phyloP scores from a whole-genome alignment of 2,113 vertebrate species.

The Phaethon lepturus region DNA sequence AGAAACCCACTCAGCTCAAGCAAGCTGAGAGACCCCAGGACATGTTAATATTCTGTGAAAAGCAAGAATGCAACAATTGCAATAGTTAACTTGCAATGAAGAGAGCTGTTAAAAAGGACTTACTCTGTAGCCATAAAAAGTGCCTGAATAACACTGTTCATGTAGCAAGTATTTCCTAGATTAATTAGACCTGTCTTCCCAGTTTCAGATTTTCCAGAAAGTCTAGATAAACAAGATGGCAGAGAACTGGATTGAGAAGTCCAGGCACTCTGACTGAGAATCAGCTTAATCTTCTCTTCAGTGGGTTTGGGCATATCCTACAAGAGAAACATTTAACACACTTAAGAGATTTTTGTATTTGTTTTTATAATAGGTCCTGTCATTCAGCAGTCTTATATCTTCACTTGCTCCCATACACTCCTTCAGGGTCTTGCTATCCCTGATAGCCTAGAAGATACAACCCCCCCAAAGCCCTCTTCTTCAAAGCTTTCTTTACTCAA shows the following conservation, averaged over 20 bases:
- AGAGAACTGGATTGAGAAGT: slow-evolving; percentile 94
- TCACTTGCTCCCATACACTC: neutral
- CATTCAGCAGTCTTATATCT: neutral
- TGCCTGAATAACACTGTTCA: slow-evolving; percentile 98
- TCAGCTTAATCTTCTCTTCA: slow-evolving; percentile 94
- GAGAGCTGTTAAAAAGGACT: slow-evolving; percentile 64
- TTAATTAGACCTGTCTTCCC: slow-evolving; percentile 97
- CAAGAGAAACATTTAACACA: slow-evolving; percentile 3
- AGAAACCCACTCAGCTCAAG: neutral
- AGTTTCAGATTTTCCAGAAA: slow-evolving; percentile 94
- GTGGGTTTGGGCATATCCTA: slow-evolving; percentile 91
- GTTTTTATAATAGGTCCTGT: neutral
- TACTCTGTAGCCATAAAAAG: slow-evolving; percentile 99
- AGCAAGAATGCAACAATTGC: neutral
- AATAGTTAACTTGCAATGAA: neutral
- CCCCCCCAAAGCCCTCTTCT: neutral
- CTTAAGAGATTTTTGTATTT: neutral
- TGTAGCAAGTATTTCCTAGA: slow-evolving; percentile 97
- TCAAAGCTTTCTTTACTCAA: neutral
- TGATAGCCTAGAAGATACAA: neutral
- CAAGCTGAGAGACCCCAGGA: neutral
- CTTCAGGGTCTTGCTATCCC: neutral
- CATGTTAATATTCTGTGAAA: neutral
- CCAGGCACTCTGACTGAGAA: slow-evolving; percentile 98
- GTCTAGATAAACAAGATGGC: slow-evolving; percentile 88